Base-by-base conservation (phyloP, 2,888 invertebrate species). In the Dione juno region DNA sequence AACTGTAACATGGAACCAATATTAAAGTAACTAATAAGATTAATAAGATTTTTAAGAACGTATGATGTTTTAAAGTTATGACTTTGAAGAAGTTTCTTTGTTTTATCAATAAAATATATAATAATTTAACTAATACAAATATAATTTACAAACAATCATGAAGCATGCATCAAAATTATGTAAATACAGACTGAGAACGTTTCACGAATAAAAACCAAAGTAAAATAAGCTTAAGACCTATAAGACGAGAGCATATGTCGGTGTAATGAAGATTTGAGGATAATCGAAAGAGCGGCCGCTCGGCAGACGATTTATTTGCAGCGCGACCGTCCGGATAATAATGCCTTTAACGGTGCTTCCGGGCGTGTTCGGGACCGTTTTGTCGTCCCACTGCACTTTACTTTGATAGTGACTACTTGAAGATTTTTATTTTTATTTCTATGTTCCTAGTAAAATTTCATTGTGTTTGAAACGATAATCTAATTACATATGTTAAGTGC, bases 261-360 rank as follows among this genome's bases (percentile, higher is more conserved):
- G 79, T 86, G 88, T 93, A 93, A 93, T 93, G 93, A 93, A 93
- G 93, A 93, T 93, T 93, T 93, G 93, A 92, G 89, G 90, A 93
- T 92, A 93, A 93, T 93, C 93, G 93, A 93, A 93, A 91, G 87
- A 88, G 88, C 89, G 85, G 79, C 81, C 83, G 87, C 86, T 81
- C 86, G 82, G 84, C 85, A 90, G 92, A 90, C 92, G 89, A 92
- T 93, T 93, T 92, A 93, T 93, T 90, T 90, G 90, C 90, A 85
- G 87, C 85, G 90, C 92, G 89, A 87, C 89, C 92, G 89, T 81
- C 89, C 91, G 91, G 89, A 88, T 90, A 93, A 93, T 92, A 92
- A 91, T 89, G 88, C 88, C 88, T 89, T 87, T 90, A 89, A 86
- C 88, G 83, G 83, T 83, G 89, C 88, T 88, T 86, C 87, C 87